Base-by-base conservation (phyloP, 2,797 vertebrate species). In the Coranthus polyacanthus region DNA sequence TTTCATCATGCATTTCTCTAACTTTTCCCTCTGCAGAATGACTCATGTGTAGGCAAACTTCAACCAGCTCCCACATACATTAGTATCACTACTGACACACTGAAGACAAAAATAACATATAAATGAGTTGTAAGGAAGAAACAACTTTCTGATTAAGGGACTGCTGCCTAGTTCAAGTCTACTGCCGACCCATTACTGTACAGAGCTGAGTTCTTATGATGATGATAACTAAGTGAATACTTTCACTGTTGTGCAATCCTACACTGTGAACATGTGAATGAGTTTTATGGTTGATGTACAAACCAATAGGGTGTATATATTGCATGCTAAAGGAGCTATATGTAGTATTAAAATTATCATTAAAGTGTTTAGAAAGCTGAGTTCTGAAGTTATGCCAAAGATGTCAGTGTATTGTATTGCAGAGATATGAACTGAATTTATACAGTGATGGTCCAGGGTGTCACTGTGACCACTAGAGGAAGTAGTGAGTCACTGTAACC, bases 11-110 rank as follows among this genome's bases (percentile, higher is more conserved):
- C 13, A 34, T 29, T 55, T 46, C 22, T 56, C 2, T 8, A 57
- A 57, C 46, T 66, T 38, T 46, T 57, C 20, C 49, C 11, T 57
- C 18, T 47, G 29, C 49, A 47, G 42, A 9, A 55, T 68, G 46
- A 73, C n/a, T 75, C 63, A 68, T 38, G 22, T 18, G 58, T 46
- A 37, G 50, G 55, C 29, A 38, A 63, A 57, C 16, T 68, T 65
- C 47, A 68, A 50, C 49, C 3, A 24, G 51, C 67, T 58, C 65
- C 64, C 56, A 69, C 73, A 29, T 38, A 51, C 51, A 46, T 26
- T 52, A 26, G 46, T 32, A 41, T 52, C 32, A 51, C 57, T 63
- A 11, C 49, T 52, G 29, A 36, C 32, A 59, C 32, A 51, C 57
- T 63, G 13, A 54, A 56, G 29, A 36, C 32, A 59, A 55, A 32